A percentile compares a stretch with the other conserved stretches of the same genome.
These are phyloP conservation scores for Nestor notabilis DNA, from an alignment of 2,113 vertebrate species.

Conservation along the genomic window DNA sequence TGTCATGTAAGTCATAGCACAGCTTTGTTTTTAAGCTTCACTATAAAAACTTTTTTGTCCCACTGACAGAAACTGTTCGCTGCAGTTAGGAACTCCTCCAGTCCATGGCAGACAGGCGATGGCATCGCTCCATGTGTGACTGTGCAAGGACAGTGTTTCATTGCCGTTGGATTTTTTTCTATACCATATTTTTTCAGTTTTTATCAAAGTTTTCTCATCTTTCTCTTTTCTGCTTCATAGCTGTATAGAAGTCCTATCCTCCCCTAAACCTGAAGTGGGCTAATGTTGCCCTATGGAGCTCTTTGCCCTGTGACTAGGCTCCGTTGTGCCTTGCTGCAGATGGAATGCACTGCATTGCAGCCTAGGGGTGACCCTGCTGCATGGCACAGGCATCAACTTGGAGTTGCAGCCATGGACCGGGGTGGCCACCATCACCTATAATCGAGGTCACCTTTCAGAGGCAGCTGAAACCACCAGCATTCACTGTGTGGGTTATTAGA, in stretches of 20 bases:
- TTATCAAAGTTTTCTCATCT: background rate
- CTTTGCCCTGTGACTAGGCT: background rate
- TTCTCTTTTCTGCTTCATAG: background rate
- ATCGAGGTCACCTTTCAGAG: background rate
- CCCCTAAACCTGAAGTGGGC: background rate
- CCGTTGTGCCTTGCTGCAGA: background rate
- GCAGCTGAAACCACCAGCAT: background rate
- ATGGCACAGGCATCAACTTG: background rate
- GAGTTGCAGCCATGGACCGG: background rate
- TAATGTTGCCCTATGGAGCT: background rate
- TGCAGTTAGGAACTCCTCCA: background rate
- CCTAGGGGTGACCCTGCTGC: background rate
- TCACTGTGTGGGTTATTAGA: background rate
- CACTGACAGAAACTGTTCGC: background rate
- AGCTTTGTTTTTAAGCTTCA: background rate
- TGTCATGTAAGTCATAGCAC: background rate
- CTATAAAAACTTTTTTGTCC: background rate
- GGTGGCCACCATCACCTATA: background rate
- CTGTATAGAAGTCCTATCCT: background rate
- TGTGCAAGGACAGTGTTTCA: background rate
- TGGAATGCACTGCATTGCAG: fast-evolving
- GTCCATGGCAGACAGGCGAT: background rate
- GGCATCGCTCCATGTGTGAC: background rate
- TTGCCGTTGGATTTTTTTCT: background rate
- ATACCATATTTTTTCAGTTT: background rate